phyloP scores from a whole-genome alignment of 2,113 vertebrate genomes.

The Noctilio leporinus region DNA sequence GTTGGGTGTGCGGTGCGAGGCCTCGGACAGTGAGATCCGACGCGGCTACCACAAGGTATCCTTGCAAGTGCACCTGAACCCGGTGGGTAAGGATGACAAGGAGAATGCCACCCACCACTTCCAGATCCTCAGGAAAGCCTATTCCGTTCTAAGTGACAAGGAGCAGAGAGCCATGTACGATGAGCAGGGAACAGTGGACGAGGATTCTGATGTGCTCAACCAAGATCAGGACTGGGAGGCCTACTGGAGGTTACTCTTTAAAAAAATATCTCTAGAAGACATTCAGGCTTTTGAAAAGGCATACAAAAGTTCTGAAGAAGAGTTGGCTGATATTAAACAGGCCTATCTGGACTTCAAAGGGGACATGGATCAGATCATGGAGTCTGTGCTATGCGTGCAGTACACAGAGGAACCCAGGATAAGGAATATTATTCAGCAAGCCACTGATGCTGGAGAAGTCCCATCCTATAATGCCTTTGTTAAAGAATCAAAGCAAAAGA shows the following conservation, averaged over 20 bases:
- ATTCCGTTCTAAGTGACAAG: conserved; percentile 86
- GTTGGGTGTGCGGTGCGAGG: conserved; percentile 79
- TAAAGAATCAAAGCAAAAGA: conserved; percentile 82
- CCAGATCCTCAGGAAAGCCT: conserved; percentile 88
- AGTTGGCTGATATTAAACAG: conserved; percentile 84
- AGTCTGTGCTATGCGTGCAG: conserved; percentile 80
- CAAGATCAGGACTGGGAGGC: conserved; percentile 86
- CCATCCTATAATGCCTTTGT: conserved; percentile 81
- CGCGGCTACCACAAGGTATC: conserved; percentile 88
- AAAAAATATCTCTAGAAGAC: conserved; percentile 87
- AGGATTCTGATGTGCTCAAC: conserved; percentile 78
- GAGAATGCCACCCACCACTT: conserved; percentile 85
- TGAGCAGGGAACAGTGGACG: conserved; percentile 88
- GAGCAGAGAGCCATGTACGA: conserved; percentile 86
- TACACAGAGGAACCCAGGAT: conserved; percentile 88
- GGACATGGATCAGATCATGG: conserved; percentile 86
- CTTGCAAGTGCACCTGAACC: conserved; percentile 86
- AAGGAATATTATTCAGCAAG: conserved; percentile 81
- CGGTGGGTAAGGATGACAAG: conserved; percentile 75
- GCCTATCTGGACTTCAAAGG: conserved; percentile 87
- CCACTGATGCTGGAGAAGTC: conserved; percentile 80
- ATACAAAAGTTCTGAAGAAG: conserved; percentile 88
- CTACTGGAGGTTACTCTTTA: conserved; percentile 89
- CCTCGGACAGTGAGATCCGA: conserved; percentile 80
- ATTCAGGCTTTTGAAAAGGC: conserved; percentile 86